phyloP scores from a whole-genome alignment of 2,888 invertebrate genomes.

The Uloborus plumipes region DNA sequence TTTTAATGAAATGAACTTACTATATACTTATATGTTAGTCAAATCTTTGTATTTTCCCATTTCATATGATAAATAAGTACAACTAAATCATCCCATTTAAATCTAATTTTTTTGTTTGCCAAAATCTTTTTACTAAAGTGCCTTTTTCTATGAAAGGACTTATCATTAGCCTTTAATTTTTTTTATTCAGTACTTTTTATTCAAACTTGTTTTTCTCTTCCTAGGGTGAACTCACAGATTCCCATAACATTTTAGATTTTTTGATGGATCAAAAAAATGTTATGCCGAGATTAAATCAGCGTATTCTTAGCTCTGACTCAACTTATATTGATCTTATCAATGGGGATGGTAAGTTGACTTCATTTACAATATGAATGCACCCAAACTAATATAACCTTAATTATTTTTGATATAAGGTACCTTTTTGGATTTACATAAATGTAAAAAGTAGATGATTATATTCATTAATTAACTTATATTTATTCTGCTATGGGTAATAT shows the following conservation, averaged over 20 bases:
- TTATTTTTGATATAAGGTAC: neutral
- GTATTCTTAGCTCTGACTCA: slow-evolving; percentile 82
- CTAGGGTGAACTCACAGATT: slow-evolving; percentile 82
- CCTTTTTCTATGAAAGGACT: too few relatives aligned
- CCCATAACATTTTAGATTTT: slow-evolving; percentile 86
- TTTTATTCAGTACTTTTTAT: neutral
- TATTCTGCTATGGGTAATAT: too few relatives aligned
- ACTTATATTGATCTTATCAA: slow-evolving; percentile 69
- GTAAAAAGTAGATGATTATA: neutral
- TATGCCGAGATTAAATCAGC: slow-evolving; percentile 79
- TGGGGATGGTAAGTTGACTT: slow-evolving; percentile 65
- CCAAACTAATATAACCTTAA: neutral
- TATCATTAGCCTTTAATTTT: too few relatives aligned
- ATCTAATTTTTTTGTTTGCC: too few relatives aligned
- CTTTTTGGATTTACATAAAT: neutral
- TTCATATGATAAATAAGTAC: neutral
- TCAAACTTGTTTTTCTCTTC: neutral
- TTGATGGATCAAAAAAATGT: slow-evolving; percentile 77
- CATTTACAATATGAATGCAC: neutral
- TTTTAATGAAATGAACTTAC: too few relatives aligned
- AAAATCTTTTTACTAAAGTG: too few relatives aligned
- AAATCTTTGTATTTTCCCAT: neutral
- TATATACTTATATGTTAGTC: neutral
- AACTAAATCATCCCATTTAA: neutral
- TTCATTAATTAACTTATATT: neutral